Evolutionary conservation across 2,888 invertebrate species (phyloP).

Genomic region (Drepana falcataria): DNA sequence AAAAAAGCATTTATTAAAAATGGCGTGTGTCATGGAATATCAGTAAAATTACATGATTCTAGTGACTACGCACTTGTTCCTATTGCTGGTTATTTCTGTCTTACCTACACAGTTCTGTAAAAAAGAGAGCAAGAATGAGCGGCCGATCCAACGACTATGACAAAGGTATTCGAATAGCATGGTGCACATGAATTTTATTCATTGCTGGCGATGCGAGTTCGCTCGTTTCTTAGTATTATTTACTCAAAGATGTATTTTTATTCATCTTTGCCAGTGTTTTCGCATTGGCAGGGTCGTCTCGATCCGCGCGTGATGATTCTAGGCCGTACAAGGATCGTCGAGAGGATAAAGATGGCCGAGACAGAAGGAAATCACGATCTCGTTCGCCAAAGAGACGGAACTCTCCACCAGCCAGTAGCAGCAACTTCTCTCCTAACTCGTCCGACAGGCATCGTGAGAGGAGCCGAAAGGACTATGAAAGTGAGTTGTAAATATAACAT

Average conservation of each 20-base stretch:
- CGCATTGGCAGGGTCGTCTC: constrained; percentile 85
- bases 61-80: too few species aligned
- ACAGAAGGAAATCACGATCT: constrained; percentile 39
- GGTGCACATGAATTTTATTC: constrained; percentile 22
- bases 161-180: constrained; percentile 60
- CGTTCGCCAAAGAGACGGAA: constrained; percentile 42
- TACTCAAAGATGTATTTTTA: constrained; percentile 59
- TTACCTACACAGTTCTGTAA: not conserved
- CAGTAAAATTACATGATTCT: not conserved
- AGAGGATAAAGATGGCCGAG: constrained; percentile 13
- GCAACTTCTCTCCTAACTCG: constrained; percentile 18
- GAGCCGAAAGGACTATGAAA: constrained; percentile 24
- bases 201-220: constrained; percentile 5
- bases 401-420: constrained; percentile 27
- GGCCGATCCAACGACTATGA: constrained; percentile 42
- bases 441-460: constrained; percentile 31
- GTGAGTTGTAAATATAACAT: not conserved
- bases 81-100: too few species aligned
- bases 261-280: constrained; percentile 86
- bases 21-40: not conserved
- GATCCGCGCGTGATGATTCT: constrained; percentile 77
- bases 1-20: not conserved
- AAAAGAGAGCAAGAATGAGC: constrained; percentile 35
- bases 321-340: constrained; percentile 45
- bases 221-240: constrained; percentile 14